Base-by-base conservation (phyloP, 92 coral and sea anemone genomes). In the Epizoanthus scotinus region DNA sequence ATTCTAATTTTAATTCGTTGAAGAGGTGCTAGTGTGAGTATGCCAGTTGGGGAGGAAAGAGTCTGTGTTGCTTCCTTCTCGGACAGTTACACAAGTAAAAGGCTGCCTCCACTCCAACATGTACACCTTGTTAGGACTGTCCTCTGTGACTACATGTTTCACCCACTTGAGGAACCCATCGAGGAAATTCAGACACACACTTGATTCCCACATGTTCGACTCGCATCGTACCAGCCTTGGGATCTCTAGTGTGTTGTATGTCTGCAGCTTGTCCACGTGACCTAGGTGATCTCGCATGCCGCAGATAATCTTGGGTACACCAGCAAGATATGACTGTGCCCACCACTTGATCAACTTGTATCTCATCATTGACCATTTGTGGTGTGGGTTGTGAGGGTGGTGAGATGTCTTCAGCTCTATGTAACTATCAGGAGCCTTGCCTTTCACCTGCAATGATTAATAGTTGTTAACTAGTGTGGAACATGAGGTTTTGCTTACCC, bases 301-400 rank as follows among this genome's bases (percentile, higher is more conserved):
- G 67, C 97, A 89, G 38, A 95, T 88, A 64, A 95, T 88, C 85
- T 95, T 95, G 34, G 98, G 99, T 2, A 95, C 84, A 15, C 99
- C 99, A 8, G 98, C 99, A 29, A 95, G 87, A 78, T 85, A 95
- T 0, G 99, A 95, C 87, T 95, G 99, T 22, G 99, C 94, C 99
- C 99, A 95, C 96, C 98, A 95, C 73, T 95, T 95, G 44, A 95
- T 85, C 13, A 95, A 86, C 83, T 95, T 95, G 94, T 91, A 93
- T 63, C 99, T 86, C 74, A 89, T 90, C 86, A 95, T 93, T 38
- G 89, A 90, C 91, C 93, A 85, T 60, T 83, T 90, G 66, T 91
- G 94, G 27, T 94, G 85, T 58, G 86, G 91, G 27, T 82, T 91
- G 77, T 95, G 92, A 22, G 94, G 93, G 50, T 85, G 88, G 25